Base-by-base conservation (phyloP, 2,888 invertebrate species). In the Melanostoma scalare region DNA sequence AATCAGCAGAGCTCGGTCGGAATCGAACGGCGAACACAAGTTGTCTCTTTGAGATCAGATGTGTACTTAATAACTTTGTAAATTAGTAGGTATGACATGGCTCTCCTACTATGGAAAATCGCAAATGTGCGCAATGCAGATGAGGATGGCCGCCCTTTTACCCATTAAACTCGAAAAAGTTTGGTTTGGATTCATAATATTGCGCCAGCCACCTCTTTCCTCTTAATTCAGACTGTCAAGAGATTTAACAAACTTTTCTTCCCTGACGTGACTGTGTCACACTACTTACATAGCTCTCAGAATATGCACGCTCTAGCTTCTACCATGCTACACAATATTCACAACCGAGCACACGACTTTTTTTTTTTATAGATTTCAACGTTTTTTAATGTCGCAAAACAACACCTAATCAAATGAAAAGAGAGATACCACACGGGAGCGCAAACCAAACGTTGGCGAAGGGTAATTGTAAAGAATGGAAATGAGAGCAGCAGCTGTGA, bases 401-500 rank as follows among this genome's bases (percentile, higher is more conserved):
- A 72, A 77, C 77, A 78, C 74, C 69, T 73, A 74, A 81, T 63
- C 68, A 58, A 61, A 61, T 40, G 36, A 76, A 67, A 53, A 63
- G 36, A 82, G 61, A 82, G 52, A 73, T 58, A 55, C 61, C 46
- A 77, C 50, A 44, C 61, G 55, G 60, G 40, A 61, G 53, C 68
- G 48, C 53, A 48, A 46, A 48, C 20, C n/a, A 40, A 67, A 46
- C 53, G 71, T 48, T 60, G 44, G 31, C 44, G 44, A 72, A 53
- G 68, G 67, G 60, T 52, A 75, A 20, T 20, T 20, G 52, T 9
- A 69, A 60, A 76, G 55, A 84, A 75, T 78, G 74, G 69, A 79
- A 84, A 84, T 68, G 78, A 84, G 84, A 84, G 67, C 84, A 84
- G 78, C 82, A 78, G 84, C 84, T 84, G 84, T 79, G 84, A 78